Conservation (phyloP, 2,888 invertebrate species). For the Xanthia togata region DNA sequence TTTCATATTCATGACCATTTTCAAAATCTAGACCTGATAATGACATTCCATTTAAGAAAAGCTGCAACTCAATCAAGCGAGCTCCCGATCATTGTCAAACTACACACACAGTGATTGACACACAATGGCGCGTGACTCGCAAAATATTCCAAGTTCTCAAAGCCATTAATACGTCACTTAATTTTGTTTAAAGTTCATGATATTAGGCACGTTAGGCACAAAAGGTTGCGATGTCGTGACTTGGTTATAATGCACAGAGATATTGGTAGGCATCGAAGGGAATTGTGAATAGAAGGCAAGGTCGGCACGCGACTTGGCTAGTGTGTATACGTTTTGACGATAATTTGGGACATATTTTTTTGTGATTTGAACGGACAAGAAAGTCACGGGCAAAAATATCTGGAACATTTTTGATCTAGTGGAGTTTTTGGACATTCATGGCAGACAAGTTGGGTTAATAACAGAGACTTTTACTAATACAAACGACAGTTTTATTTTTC, state of each 20-base stretch:
- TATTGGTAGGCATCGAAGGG: constrained; percentile 71
- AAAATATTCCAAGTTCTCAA: constrained; percentile 56
- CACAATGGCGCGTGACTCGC: constrained; percentile 50
- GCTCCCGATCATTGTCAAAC: constrained; percentile 20
- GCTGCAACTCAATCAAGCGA: constrained; percentile 26
- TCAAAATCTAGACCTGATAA: background rate
- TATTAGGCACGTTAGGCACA: constrained; percentile 61
- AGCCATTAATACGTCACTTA: constrained; percentile 63
- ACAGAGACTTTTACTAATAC: background rate
- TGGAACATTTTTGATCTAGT: background rate
- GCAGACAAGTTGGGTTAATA: background rate
- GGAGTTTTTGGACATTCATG: background rate
- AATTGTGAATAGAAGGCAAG: constrained; percentile 71
- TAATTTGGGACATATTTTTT: constrained; percentile 14
- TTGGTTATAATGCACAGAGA: constrained; percentile 69
- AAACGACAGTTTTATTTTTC: background rate
- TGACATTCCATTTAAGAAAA: background rate
- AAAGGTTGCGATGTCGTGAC: constrained; percentile 71
- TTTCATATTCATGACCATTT: background rate
- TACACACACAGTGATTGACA: constrained; percentile 23
- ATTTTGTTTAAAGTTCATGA: constrained; percentile 66
- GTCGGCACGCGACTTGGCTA: constrained; percentile 73
- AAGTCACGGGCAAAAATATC: background rate
- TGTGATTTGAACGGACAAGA: background rate
- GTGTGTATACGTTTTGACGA: constrained; percentile 27